Base-by-base conservation (phyloP, 53 echinoderm and acorn worm genomes). In the Hippasteria phrygiana region DNA sequence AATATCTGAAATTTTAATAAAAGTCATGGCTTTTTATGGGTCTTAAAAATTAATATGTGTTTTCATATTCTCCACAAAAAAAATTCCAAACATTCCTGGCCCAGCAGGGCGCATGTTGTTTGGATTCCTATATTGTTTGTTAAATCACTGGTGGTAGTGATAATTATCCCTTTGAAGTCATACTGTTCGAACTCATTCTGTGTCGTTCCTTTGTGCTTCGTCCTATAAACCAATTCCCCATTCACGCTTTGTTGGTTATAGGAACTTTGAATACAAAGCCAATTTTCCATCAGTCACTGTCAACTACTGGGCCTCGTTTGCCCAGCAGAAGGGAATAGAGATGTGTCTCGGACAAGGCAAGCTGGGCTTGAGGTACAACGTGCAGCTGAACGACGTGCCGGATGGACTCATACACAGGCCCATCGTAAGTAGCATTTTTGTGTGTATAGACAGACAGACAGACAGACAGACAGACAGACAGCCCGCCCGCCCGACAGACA, bases 271-370 rank as follows among this genome's bases (percentile, higher is more conserved):
- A 24, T 93, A 96, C 71, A 94, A 93, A 80, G 93, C 93, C 42
- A 94, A 88, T 48, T 99, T 94, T 62, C 99, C 90, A 3, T 75
- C 88, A 3, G 82, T 99, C 47, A 94, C 89, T 3, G 64, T 99
- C 17, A 96, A 91, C 70, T 99, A 99, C 93, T 99, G 99, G 99
- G 94, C 99, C 1, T 99, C 99, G 0, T 94, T 96, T 62, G 96
- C 96, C 51, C 86, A 93, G 64, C 93, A 96, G 78, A 76, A 91
- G 37, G 99, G 99, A 14, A 94, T 98, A 40, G 99, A 98, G 75
- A 79, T 98, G 55, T 93, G 90, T 41, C 88, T 98, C 1, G 99
- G 96, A 26, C 91, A 91, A 8, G 93, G 96, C 18, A 93, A 43
- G 8, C 91, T 96, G 72, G 93, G 88, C 59, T 92, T 92, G 4